Base-by-base conservation (phyloP, 1,140 invertebrate genomes). In the Meloidogyne floridensis region DNA sequence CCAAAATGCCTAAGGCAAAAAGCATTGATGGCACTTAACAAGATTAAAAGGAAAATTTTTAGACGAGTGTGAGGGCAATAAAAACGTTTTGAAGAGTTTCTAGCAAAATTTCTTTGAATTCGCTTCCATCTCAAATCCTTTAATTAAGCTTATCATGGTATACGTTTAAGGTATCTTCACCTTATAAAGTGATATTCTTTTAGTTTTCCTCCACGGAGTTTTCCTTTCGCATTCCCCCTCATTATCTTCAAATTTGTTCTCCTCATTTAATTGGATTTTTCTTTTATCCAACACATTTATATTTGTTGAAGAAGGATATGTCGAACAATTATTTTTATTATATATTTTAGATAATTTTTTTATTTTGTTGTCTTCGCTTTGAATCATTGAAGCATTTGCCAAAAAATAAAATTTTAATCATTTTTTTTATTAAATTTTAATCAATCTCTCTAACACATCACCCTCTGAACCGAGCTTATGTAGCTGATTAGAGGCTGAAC, bases 1-100 rank as follows among this genome's bases (percentile, higher is more conserved):
- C 59, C 59, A 65, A 65, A 65, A 65, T 65, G 59, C n/a, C n/a
- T 65, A 65, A 65, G 59, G 59, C 59, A 65, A 65, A 65, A 65
- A 65, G 59, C 59, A 65, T 65, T 65, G n/a, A 65, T 65, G n/a
- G 59, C 59, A 65, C 59, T 65, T 65, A 65, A 2, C 4, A 65
- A 65, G n/a, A 65, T 11, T 6, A 65, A 65, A 65, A 65, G 15
- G 7, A 65, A 65, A 65, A 65, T 65, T 65, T 65, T 65, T 65
- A 65, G 5, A 65, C 59, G 15, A 65, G 59, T n/a, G n/a, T 65
- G 15, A n/a, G 59, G n/a, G n/a, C 59, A 65, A 65, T 65, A 65
- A 65, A 65, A 65, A 1, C n/a, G n/a, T 65, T 65, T 65, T 13
- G n/a, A 65, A 65, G 15, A n/a, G n/a, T 65, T 65, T 65, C 7